phyloP scores from a whole-genome alignment of 2,113 vertebrate genomes.

The Pyrgilauda ruficollis region DNA sequence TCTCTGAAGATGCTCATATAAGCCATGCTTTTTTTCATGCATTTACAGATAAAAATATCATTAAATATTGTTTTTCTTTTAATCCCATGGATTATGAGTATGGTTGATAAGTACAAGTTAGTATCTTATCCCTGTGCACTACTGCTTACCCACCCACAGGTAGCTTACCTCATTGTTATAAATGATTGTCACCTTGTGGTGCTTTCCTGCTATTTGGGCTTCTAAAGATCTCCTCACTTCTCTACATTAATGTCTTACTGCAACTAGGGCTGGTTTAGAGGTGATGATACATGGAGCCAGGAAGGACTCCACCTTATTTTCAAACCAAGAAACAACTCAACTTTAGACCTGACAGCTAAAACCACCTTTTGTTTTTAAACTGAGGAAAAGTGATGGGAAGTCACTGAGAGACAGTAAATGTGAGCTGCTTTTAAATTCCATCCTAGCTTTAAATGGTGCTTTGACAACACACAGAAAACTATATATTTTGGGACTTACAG shows the following conservation, averaged over 20 bases:
- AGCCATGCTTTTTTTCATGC: neutral
- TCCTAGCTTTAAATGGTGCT: neutral
- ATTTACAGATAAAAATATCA: neutral
- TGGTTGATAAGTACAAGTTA: neutral
- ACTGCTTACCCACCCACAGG: neutral
- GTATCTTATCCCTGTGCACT: neutral
- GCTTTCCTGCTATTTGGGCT: neutral
- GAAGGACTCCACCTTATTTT: neutral
- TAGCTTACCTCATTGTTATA: neutral
- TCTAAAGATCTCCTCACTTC: neutral
- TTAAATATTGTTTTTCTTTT: neutral
- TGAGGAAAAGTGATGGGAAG: constrained; percentile 16
- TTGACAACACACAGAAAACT: neutral
- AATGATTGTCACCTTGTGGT: neutral
- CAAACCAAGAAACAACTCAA: neutral
- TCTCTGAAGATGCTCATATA: neutral
- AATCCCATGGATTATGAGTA: neutral
- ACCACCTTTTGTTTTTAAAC: constrained; percentile 11
- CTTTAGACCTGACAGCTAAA: neutral
- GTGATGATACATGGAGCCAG: neutral
- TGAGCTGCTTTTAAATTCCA: neutral
- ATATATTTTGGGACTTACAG: neutral
- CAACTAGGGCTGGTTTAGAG: neutral
- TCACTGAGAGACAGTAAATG: neutral
- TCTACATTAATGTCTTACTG: neutral